phyloP scores from a whole-genome alignment of 2,113 vertebrate genomes.

The Chlamydotis undulata region DNA sequence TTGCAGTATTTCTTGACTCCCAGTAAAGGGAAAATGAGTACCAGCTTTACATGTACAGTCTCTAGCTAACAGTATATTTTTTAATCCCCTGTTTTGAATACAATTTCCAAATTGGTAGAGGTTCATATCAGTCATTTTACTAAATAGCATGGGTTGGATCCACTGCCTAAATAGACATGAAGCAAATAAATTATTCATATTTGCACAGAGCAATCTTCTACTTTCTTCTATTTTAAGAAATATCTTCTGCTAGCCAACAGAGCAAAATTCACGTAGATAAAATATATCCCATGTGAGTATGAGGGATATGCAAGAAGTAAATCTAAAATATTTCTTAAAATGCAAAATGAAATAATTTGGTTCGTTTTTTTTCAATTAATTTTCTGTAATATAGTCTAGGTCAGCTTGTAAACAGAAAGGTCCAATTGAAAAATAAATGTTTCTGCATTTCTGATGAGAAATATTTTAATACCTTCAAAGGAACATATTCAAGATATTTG shows the following conservation, averaged over 20 bases:
- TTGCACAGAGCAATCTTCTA: neutral
- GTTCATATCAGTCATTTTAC: neutral
- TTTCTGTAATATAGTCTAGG: neutral
- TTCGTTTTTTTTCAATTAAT: neutral
- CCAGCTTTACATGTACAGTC: neutral
- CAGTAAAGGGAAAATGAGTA: neutral
- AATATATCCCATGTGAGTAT: neutral
- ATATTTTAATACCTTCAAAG: conserved; percentile 14
- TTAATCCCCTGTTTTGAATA: neutral
- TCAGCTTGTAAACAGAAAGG: conserved; percentile 32
- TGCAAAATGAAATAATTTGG: neutral
- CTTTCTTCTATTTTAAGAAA: conserved; percentile 3
- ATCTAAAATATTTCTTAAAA: neutral
- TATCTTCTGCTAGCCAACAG: neutral
- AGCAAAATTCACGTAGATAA: neutral
- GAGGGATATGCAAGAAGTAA: neutral
- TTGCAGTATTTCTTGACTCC: neutral
- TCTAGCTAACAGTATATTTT: neutral
- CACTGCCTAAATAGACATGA: neutral
- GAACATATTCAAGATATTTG: neutral
- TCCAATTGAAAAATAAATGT: neutral
- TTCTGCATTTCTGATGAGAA: conserved; percentile 12
- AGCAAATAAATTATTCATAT: neutral
- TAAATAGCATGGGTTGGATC: neutral
- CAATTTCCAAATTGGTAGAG: neutral